phyloP scores from a whole-genome alignment of 2,888 invertebrate species.

The Hemithea aestivaria region DNA sequence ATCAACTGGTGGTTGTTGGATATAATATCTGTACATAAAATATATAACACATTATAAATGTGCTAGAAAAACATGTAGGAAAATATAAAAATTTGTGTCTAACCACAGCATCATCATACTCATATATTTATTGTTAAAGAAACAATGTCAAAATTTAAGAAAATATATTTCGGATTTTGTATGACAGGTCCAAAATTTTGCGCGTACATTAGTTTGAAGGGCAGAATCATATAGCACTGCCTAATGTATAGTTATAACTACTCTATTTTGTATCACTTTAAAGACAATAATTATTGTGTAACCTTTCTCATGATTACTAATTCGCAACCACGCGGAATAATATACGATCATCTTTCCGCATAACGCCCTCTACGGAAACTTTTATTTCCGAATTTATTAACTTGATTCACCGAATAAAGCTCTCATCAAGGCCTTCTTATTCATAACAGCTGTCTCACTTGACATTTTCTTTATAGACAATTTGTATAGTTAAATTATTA shows the following conservation, averaged over 20 bases:
- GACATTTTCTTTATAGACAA: slow-evolving; percentile 6
- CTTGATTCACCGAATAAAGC: slow-evolving; percentile 10
- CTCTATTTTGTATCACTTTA: neutral
- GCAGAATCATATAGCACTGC: too few species aligned
- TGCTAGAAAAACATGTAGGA: too few species aligned
- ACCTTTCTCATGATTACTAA: slow-evolving; percentile 11
- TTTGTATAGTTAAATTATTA: neutral
- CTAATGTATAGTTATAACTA: too few species aligned
- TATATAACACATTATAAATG: too few species aligned
- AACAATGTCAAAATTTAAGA: too few species aligned
- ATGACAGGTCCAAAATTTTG: too few species aligned
- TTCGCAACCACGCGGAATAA: slow-evolving; percentile 24
- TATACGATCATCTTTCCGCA: slow-evolving; percentile 17
- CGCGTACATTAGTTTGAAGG: too few species aligned
- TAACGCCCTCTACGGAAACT: slow-evolving; percentile 25
- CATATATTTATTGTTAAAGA: too few species aligned
- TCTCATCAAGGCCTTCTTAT: slow-evolving; percentile 18
- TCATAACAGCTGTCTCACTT: neutral
- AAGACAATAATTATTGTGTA: slow-evolving; percentile 1
- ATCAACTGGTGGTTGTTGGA: slow-evolving; percentile 2
- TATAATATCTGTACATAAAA: too few species aligned
- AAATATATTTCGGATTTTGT: too few species aligned
- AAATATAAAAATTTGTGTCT: too few species aligned
- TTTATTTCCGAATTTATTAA: slow-evolving; percentile 8
- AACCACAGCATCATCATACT: too few species aligned